Evolutionary conservation across 2,888 invertebrate species (phyloP).

Genomic region (Ceratothoa steindachneri): DNA sequence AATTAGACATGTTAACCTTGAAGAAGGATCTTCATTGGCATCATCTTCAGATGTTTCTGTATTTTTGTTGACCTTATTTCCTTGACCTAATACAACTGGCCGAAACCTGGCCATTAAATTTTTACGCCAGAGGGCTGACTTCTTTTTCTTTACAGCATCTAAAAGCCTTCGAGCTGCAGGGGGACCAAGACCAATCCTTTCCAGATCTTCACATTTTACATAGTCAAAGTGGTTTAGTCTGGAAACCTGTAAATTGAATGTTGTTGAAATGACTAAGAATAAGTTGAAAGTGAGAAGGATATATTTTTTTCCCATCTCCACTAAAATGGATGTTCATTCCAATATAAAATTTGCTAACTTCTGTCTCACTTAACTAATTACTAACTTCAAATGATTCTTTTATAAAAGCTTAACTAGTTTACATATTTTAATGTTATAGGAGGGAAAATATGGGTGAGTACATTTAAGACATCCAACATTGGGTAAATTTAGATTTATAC

Average conservation of each 20-base stretch:
- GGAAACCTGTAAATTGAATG: constrained; percentile 65
- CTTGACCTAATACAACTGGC: constrained; percentile 11
- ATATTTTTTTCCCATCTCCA: too few species aligned
- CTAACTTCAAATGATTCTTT: too few species aligned
- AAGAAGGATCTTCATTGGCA: neutral
- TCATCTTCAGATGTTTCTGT: constrained; percentile 15
- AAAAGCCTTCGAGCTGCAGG: constrained; percentile 85
- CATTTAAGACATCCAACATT: too few species aligned
- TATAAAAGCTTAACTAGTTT: too few species aligned
- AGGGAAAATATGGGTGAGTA: too few species aligned
- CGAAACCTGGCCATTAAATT: constrained; percentile 41
- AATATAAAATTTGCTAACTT: too few species aligned
- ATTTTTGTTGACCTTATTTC: neutral
- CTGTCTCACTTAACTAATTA: too few species aligned
- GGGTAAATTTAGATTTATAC: too few species aligned
- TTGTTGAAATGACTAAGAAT: too few species aligned
- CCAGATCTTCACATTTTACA: constrained; percentile 91
- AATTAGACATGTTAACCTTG: constrained; percentile 70
- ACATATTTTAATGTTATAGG: too few species aligned
- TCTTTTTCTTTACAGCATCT: constrained; percentile 82
- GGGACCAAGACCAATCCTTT: constrained; percentile 88
- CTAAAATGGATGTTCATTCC: too few species aligned
- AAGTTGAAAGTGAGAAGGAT: too few species aligned
- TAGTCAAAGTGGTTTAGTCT: constrained; percentile 92
- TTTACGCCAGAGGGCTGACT: constrained; percentile 61